Percentiles rank a stretch among this genome's conserved stretches.
Conservation (phyloP, 2,888 invertebrate species). For the Dorcus parallelipipedus region DNA sequence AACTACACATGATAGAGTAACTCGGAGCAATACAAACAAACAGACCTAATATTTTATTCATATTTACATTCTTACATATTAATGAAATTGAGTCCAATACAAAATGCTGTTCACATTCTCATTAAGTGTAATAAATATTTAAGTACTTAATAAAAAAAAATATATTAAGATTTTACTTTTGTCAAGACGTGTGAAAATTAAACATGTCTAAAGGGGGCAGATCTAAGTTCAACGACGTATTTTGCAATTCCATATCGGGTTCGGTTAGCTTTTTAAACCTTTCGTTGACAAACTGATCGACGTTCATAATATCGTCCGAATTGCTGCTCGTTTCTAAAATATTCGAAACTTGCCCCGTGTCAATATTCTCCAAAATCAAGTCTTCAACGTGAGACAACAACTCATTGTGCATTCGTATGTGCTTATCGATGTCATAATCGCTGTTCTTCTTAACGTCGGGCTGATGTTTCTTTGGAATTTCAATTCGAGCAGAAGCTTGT, state of each 20-base stretch:
- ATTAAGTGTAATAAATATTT: no score
- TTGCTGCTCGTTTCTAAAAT: slow-evolving; percentile 43
- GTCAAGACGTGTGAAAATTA: slow-evolving; percentile 35
- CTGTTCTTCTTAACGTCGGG: slow-evolving; percentile 4
- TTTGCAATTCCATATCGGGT: slow-evolving; percentile 38
- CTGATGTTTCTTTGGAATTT: no score
- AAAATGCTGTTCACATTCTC: no score
- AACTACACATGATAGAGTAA: no score
- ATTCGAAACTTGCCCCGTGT: slow-evolving; percentile 32
- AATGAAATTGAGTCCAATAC: no score
- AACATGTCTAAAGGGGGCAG: slow-evolving; percentile 44
- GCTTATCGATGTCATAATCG: slow-evolving; percentile 19
- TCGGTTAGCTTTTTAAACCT: slow-evolving; percentile 46
- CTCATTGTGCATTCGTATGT: slow-evolving; percentile 22
- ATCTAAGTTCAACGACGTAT: slow-evolving; percentile 38
- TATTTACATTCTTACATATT: no score
- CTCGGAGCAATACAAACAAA: no score
- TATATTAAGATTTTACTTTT: background rate
- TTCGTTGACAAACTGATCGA: slow-evolving; percentile 49
- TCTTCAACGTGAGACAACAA: slow-evolving; percentile 40
- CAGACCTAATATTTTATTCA: no score
- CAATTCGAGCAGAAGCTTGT: no score
- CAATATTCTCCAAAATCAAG: slow-evolving; percentile 39
- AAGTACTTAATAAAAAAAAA: no score
- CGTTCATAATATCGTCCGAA: slow-evolving; percentile 48